phyloP scores from a whole-genome alignment of 2,888 invertebrate species.

The Cephus spinipes region DNA sequence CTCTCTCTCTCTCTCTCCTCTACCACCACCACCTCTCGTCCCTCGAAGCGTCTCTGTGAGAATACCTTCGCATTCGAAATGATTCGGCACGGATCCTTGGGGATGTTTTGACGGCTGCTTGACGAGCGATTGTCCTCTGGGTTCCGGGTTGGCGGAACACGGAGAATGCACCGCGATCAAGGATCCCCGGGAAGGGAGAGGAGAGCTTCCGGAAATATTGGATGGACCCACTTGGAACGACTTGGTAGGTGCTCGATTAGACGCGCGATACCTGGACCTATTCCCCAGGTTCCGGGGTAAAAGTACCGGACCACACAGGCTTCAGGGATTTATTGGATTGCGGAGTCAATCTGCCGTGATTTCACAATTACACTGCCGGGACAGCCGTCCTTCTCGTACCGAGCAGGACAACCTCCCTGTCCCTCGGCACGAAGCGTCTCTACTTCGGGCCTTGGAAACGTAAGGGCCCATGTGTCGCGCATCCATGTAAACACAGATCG shows the following conservation, averaged over 20 bases:
- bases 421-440: constrained; percentile 9
- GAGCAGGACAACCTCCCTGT: constrained; percentile 14
- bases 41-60: constrained; percentile 40
- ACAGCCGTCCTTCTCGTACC: constrained; percentile 20
- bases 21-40: constrained; percentile 21
- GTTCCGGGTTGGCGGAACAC: constrained; percentile 24
- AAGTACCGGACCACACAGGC: constrained; percentile 41
- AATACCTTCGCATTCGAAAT: constrained; percentile 36
- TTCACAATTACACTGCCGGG: constrained; percentile 45
- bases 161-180: not conserved
- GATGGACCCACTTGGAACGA: not conserved
- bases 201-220: not conserved
- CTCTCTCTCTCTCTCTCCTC: constrained; percentile 2
- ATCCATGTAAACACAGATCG: constrained; percentile 56
- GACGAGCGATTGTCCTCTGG: constrained; percentile 58
- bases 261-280: not conserved
- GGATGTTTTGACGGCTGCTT: constrained; percentile 66
- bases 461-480: constrained; percentile 34
- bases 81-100: constrained; percentile 63
- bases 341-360: constrained; percentile 42
- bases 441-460: constrained; percentile 11
- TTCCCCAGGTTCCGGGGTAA: constrained; percentile 5
- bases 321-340: constrained; percentile 43
- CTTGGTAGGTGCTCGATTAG: not conserved
- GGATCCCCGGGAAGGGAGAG: not conserved